phyloP scores from a whole-genome alignment of 2,797 vertebrate species.

The Acomys russatus region DNA sequence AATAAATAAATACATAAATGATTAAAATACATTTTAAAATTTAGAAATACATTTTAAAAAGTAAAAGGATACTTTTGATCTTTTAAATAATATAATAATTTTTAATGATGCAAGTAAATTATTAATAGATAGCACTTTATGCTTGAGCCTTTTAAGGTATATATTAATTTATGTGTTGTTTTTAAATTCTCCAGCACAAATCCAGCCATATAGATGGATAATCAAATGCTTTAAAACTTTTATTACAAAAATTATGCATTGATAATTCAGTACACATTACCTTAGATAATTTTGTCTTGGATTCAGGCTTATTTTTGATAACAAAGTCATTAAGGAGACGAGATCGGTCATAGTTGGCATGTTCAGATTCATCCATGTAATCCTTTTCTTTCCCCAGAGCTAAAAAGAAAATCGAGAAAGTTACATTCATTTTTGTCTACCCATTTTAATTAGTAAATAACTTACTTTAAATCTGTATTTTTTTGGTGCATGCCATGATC shows the following conservation, averaged over 20 bases:
- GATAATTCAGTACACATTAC: constrained; percentile 86
- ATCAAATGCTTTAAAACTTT: background rate
- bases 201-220: background rate
- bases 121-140: background rate
- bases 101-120: background rate
- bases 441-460: background rate
- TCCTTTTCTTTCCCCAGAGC: constrained; percentile 93
- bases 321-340: constrained; percentile 93
- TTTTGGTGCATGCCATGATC: background rate
- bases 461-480: background rate
- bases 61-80: background rate
- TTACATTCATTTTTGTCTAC: constrained; percentile 7
- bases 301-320: constrained; percentile 91
- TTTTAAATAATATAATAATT: background rate
- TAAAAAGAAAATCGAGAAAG: constrained; percentile 85
- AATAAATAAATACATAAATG: background rate
- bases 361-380: constrained; percentile 94
- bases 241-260: background rate
- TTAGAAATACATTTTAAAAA: background rate
- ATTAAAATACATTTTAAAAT: background rate
- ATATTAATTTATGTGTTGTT: background rate
- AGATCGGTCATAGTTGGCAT: constrained; percentile 92
- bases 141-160: background rate
- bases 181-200: background rate
- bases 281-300: constrained; percentile 92